phyloP scores from a whole-genome alignment of 1,140 invertebrate genomes.

The Coptotermes formosanus region DNA sequence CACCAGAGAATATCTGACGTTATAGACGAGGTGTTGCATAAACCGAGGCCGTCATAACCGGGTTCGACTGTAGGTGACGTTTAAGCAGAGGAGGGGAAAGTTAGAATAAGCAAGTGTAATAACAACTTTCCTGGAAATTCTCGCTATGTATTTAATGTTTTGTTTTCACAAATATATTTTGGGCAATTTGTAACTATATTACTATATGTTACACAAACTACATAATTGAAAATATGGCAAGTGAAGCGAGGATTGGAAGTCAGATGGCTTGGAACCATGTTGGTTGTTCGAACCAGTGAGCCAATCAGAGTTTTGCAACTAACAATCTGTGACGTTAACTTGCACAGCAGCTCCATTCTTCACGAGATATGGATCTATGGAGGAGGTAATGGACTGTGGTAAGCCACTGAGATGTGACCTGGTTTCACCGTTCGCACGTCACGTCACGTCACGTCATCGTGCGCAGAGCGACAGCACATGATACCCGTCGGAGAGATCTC shows the following conservation, averaged over 20 bases:
- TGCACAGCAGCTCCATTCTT: neutral
- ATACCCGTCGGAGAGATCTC: neutral
- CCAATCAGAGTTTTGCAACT: conserved; percentile 10
- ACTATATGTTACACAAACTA: too few species aligned
- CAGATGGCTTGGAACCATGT: neutral
- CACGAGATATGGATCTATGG: neutral
- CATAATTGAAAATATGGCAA: neutral
- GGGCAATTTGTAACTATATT: too few species aligned
- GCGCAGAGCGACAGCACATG: neutral
- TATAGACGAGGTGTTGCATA: too few species aligned
- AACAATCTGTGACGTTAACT: conserved; percentile 7
- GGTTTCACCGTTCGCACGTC: neutral
- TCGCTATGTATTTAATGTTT: too few species aligned
- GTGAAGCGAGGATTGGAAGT: neutral
- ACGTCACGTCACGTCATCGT: neutral
- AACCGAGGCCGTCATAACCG: too few species aligned
- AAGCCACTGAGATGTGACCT: conserved; percentile 17
- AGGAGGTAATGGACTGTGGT: conserved; percentile 9
- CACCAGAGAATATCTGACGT: too few species aligned
- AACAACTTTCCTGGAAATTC: too few species aligned
- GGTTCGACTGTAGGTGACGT: too few species aligned
- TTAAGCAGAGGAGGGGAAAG: too few species aligned
- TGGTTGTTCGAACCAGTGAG: neutral
- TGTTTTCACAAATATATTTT: too few species aligned
- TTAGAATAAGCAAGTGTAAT: too few species aligned